Percentiles rank a stretch among this genome's conserved stretches.
Evolutionary conservation across 2,888 invertebrate species (phyloP).

Genomic region (Synergus itoensis): DNA sequence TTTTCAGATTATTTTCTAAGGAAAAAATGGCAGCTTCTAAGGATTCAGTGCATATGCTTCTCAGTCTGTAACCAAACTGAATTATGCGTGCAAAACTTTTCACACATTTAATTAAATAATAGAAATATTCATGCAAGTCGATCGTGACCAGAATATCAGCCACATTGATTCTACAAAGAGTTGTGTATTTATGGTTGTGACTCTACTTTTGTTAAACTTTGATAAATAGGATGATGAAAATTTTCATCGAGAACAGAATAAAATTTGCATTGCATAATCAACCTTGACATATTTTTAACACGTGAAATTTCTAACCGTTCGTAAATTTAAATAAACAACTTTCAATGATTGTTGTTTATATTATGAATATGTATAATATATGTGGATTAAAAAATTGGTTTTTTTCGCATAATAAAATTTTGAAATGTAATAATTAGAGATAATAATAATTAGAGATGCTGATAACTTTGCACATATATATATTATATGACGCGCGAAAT

Average conservation of each 20-base stretch:
- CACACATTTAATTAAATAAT: too few relatives aligned
- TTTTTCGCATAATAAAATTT: background rate
- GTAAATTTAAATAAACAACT: background rate
- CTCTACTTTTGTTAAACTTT: background rate
- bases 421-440: background rate
- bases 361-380: background rate
- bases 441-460: background rate
- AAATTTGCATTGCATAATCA: background rate
- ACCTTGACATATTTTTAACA: background rate
- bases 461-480: background rate
- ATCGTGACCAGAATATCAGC: background rate
- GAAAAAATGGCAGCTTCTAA: too few relatives aligned
- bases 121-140: too few relatives aligned
- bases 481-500: background rate
- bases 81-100: too few relatives aligned
- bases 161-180: background rate
- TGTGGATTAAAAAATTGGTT: background rate
- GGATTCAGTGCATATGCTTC: too few relatives aligned
- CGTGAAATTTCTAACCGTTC: background rate
- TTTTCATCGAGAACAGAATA: background rate
- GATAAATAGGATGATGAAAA: background rate
- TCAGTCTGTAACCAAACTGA: too few relatives aligned
- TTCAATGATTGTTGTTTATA: background rate
- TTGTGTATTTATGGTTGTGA: background rate
- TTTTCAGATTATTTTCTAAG: too few relatives aligned